Evolutionary conservation across 2,113 vertebrate species (phyloP).

Genomic region (Aspidoscelis tigris): DNA sequence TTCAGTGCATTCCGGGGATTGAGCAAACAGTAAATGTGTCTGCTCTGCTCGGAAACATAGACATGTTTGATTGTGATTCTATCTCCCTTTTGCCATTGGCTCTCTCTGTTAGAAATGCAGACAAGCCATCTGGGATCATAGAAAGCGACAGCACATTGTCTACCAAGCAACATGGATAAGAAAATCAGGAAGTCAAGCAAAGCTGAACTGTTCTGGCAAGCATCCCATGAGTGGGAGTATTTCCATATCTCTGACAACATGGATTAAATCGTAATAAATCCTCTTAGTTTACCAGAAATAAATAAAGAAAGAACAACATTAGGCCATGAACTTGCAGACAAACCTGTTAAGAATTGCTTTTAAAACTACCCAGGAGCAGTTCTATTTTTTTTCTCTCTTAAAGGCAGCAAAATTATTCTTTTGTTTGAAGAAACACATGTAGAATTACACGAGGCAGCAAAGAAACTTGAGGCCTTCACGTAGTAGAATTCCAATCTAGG

Average conservation of each 20-base stretch:
- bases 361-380: background rate
- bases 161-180: rapidly evolving
- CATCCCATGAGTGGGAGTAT: background rate
- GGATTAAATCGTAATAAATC: conserved; percentile 5
- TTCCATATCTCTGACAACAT: background rate
- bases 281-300: background rate
- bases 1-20: conserved; percentile 15
- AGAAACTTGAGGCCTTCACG: too few species aligned
- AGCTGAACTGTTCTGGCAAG: background rate
- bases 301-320: background rate
- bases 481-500: too few species aligned
- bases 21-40: conserved; percentile 21
- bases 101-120: background rate
- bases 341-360: background rate
- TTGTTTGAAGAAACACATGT: too few species aligned
- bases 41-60: rapidly evolving
- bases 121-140: conserved; percentile 2
- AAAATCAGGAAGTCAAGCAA: background rate
- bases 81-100: background rate
- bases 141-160: background rate
- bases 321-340: too few species aligned
- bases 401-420: background rate
- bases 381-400: background rate
- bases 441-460: too few species aligned
- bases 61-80: background rate